Evolutionary conservation across 2,797 vertebrate genomes (phyloP), one percentile per base, ranked within the genome.

Genomic region (Moxostoma hubbsi): DNA sequence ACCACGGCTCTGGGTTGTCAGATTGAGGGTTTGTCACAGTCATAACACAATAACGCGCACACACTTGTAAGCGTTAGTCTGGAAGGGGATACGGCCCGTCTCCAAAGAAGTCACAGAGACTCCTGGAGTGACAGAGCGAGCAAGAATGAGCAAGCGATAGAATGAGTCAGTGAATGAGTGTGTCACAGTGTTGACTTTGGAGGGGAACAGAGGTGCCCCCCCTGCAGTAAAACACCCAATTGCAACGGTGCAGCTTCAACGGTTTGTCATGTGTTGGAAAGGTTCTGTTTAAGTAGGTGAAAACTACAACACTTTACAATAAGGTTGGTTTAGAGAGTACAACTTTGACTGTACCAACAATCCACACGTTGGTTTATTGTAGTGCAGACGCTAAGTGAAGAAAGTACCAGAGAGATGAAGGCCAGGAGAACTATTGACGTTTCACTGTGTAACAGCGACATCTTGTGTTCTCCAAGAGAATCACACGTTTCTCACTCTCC

Each of bases 11-110:
- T 51, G 47, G 71, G 46, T 45, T 75, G 73, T 75, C 73, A 63
- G 73, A 64, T 75, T 7, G 49, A 65, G 73, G 61, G 11, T 75
- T 24, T 46, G 73, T 75, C 61, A 75, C 6, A 75, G 18, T 45
- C 61, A 18, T 64, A 63, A 65, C 13, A 45, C 13, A 77, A 67
- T 46, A 24, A 50, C 18, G 6, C 47, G 18, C 71, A 8, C 61
- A 63, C 13, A 36, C 59, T 64, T 75, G 24, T 55, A 53, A 57
- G 13, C 36, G 0, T n/a, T 16, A 70, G 36, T 57, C 6, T 70
- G 36, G 4, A 43, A 70, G n/a, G 57, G 68, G n/a, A 57, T 70
- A 45, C 59, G 36, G n/a, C n/a, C 53, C 47, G 4, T 54, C 73
- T 53, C 50, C 12, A 36, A 36, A 36, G 36, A 36, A 36, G 36